phyloP scores from a whole-genome alignment of 2,113 vertebrate species.

The Percina caprodes region DNA sequence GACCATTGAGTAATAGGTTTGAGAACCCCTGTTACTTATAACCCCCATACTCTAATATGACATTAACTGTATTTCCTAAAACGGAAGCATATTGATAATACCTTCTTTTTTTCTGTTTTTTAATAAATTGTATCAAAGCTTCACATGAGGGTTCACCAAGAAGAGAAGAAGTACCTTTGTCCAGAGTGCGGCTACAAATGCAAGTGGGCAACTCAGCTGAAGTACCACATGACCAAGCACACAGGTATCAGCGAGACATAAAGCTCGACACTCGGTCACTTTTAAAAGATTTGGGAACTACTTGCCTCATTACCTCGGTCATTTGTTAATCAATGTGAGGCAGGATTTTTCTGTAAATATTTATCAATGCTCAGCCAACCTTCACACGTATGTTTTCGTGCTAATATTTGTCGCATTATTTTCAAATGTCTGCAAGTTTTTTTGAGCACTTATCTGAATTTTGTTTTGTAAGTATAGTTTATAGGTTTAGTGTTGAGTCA shows the following conservation, averaged over 20 bases:
- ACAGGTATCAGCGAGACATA: constrained; percentile 84
- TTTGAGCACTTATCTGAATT: neutral
- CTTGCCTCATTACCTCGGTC: neutral
- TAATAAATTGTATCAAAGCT: constrained; percentile 81
- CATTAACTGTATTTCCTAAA: neutral
- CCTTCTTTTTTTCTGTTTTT: neutral
- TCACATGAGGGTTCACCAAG: constrained; percentile 97
- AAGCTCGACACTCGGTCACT: neutral
- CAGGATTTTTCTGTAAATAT: neutral
- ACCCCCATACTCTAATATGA: neutral
- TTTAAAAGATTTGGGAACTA: neutral
- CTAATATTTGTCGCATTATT: neutral
- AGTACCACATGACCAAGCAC: constrained; percentile 99
- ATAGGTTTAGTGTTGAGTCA: neutral
- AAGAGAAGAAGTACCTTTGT: constrained; percentile 96
- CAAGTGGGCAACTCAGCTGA: constrained; percentile 99
- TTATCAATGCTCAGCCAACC: neutral
- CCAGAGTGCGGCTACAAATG: constrained; percentile 98
- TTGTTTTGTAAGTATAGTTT: neutral
- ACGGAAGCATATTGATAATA: neutral
- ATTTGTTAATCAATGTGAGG: neutral
- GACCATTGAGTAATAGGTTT: too few species aligned
- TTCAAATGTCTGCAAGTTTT: neutral
- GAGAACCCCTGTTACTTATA: too few species aligned
- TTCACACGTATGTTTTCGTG: neutral